These are phyloP conservation scores for Ciona savignyi DNA, from an alignment of 23 tunicate species.

Conservation along the genomic window DNA sequence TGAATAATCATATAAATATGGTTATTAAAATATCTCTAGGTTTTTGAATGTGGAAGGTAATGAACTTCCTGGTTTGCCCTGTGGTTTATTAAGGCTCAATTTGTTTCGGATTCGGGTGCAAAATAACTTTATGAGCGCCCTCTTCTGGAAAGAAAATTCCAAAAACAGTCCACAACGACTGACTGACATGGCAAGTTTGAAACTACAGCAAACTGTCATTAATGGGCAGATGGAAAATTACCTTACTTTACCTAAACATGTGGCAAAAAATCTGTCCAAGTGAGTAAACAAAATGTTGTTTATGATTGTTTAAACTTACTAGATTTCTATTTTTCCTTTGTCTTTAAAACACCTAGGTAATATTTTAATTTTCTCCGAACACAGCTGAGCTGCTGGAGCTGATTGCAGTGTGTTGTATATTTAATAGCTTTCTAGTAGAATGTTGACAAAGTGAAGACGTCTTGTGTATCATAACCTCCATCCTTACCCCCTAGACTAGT, in stretches of 20 bases:
- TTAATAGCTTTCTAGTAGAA: too few relatives aligned
- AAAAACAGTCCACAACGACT: slow-evolving; percentile 79
- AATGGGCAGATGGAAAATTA: slow-evolving; percentile 16
- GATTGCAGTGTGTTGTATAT: too few relatives aligned
- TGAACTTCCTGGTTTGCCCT: slow-evolving; percentile 77
- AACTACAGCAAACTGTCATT: slow-evolving; percentile 13
- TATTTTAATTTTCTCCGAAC: too few relatives aligned
- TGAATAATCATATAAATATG: too few relatives aligned
- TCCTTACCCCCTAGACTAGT: too few relatives aligned
- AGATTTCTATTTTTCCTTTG: too few relatives aligned
- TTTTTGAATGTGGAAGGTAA: slow-evolving; percentile 87
- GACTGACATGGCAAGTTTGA: slow-evolving; percentile 40
- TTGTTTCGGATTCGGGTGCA: slow-evolving; percentile 64
- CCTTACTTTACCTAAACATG: slow-evolving; percentile 8
- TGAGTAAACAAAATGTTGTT: slow-evolving; percentile 8
- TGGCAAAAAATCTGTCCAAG: slow-evolving; percentile 5
- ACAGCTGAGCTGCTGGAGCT: too few relatives aligned
- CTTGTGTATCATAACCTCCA: too few relatives aligned
- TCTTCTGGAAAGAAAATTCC: slow-evolving; percentile 88
- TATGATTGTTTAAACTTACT: too few relatives aligned
- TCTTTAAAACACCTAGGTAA: too few relatives aligned
- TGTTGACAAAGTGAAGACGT: too few relatives aligned
- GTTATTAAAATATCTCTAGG: slow-evolving; percentile 18
- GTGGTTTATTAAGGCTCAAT: slow-evolving; percentile 51
- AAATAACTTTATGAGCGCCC: slow-evolving; percentile 78